These are phyloP conservation scores for Hoplostethus atlanticus DNA, from an alignment of 2,797 vertebrate genomes.

Conservation along the genomic window DNA sequence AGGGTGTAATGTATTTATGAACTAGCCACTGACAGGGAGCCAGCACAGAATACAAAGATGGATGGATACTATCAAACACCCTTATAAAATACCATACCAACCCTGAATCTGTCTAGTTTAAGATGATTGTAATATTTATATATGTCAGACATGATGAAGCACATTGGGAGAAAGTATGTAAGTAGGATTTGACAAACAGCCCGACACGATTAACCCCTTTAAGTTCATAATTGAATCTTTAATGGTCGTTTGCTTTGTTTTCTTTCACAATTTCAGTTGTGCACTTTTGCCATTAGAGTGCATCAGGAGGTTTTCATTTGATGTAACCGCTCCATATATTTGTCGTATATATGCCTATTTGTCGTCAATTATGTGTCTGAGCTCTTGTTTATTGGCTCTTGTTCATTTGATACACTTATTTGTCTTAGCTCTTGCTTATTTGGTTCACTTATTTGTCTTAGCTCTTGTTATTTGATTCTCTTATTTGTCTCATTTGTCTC, in stretches of 20 bases:
- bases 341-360: too few relatives aligned
- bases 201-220: conserved; percentile 15
- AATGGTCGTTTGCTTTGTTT: background rate
- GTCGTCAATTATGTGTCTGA: too few relatives aligned
- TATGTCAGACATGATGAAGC: conserved; percentile 25
- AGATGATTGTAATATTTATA: conserved; percentile 16
- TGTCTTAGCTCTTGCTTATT: too few relatives aligned
- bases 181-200: conserved; percentile 21
- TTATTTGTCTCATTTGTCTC: too few relatives aligned
- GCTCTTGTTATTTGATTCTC: too few relatives aligned
- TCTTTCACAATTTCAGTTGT: background rate
- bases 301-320: too few relatives aligned
- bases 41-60: conserved; percentile 29
- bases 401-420: too few relatives aligned
- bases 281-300: too few relatives aligned
- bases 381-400: too few relatives aligned
- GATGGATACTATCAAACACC: conserved; percentile 53
- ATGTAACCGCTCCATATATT: too few relatives aligned
- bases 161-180: conserved; percentile 4
- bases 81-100: conserved; percentile 55
- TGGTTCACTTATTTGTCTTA: too few relatives aligned
- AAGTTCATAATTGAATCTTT: conserved; percentile 11
- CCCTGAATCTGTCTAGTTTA: conserved; percentile 28
- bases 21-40: conserved; percentile 27
- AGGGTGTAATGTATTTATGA: conserved; percentile 48